Conservation (phyloP, 2,888 invertebrate genomes). For the Girardia tigrina region DNA sequence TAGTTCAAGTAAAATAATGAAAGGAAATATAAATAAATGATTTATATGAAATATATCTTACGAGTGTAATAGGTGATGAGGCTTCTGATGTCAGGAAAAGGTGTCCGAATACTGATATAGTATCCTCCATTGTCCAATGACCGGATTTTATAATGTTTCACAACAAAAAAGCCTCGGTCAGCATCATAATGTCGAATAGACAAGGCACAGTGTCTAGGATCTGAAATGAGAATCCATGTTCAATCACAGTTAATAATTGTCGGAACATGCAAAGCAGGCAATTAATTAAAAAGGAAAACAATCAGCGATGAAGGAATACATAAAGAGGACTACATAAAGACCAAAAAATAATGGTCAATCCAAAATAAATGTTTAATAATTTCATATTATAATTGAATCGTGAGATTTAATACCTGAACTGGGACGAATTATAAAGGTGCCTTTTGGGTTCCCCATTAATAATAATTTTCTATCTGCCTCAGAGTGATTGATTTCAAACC, state of each 20-base stretch:
- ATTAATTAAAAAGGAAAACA: background rate
- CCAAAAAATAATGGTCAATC: background rate
- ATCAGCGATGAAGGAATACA: background rate
- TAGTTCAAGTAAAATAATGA: too few relatives aligned
- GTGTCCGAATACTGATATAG: conserved; percentile 87
- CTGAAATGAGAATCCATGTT: too few relatives aligned
- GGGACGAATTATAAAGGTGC: conserved; percentile 37
- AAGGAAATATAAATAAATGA: too few relatives aligned
- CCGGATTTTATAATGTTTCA: conserved; percentile 96
- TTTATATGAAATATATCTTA: too few relatives aligned
- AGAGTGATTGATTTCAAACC: conserved; percentile 36
- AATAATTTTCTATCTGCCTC: conserved; percentile 36
- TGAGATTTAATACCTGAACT: conserved; percentile 34
- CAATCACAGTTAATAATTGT: background rate
- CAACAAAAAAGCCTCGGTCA: conserved; percentile 63
- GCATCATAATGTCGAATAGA: conserved; percentile 70
- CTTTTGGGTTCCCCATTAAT: conserved; percentile 36
- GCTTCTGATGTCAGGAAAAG: conserved; percentile 76
- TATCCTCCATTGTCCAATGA: conserved; percentile 76
- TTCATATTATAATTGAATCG: background rate
- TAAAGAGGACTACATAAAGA: background rate
- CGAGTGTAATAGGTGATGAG: conserved; percentile 86
- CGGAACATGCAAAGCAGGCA: background rate
- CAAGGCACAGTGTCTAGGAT: conserved; percentile 44
- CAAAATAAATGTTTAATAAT: background rate